Base-by-base conservation (phyloP, 2,888 invertebrate genomes). In the Pyrocoelia pectoralis region DNA sequence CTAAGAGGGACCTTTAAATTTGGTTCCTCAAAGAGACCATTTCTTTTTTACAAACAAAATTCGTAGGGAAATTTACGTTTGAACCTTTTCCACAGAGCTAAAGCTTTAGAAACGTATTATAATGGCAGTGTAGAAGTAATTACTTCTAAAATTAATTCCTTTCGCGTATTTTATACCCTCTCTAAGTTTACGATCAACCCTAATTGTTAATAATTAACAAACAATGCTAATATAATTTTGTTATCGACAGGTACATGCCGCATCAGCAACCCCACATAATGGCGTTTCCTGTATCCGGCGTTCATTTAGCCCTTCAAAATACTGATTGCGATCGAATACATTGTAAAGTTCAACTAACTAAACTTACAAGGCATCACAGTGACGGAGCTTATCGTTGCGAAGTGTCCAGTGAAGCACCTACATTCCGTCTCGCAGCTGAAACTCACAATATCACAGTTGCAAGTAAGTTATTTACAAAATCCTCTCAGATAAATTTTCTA, bases 331-430 rank as follows among this genome's bases (percentile, higher is more conserved):
- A 64, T 1, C 40, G 50, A 13, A 40, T 55, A 12, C 66, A 68
- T 29, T 73, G 73, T 53, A 71, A 69, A 51, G 74, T 79, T 13
- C 74, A 73, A 14, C 64, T 80, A 40, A 71, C 70, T n/a, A 69
- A 74, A 19, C 70, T 80, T 38, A 72, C 65, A 65, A 62, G 73
- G 70, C 54, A 72, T 40, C 65, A 67, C 41, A 65, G 61, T 14
- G 60, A 61, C 29, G 85, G 85, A n/a, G 77, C 78, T 50, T 85
- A 85, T 72, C 79, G 83, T 48, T 85, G 85, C 69, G 85, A 85
- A 74, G 83, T 85, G 49, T 85, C 85, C 56, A 82, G 84, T 24
- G 84, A 85, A 75, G 82, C 82, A 3, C 84, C 84, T 13, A 81
- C 82, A 68, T 85, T 85, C 70, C 78, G 83, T 63, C 77, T 84